phyloP scores from a whole-genome alignment of 2,113 vertebrate species.

The Cyphotilapia sp. region DNA sequence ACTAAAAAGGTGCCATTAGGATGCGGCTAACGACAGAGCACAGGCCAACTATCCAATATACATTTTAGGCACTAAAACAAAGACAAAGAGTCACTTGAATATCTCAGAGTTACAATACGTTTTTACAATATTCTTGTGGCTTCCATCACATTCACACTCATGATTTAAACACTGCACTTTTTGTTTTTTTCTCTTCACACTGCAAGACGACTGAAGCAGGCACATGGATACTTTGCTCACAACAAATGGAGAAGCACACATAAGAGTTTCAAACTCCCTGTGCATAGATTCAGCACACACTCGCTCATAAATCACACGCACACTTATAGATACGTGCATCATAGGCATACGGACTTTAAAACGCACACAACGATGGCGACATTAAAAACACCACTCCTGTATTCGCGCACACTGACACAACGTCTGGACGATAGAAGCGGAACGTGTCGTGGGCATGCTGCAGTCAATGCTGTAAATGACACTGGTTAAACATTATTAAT shows the following conservation, averaged over 20 bases:
- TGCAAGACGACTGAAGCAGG: slow-evolving; percentile 41
- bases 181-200: slow-evolving; percentile 4
- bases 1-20: slow-evolving; percentile 34
- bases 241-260: slow-evolving; percentile 20
- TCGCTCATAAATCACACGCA: neutral
- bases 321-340: neutral
- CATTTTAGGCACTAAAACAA: slow-evolving; percentile 57
- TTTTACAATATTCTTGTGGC: neutral
- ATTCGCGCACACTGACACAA: slow-evolving; percentile 9
- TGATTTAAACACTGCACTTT: slow-evolving; percentile 15
- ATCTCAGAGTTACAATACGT: slow-evolving; percentile 23
- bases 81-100: slow-evolving; percentile 28
- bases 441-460: slow-evolving; percentile 52
- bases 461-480: slow-evolving; percentile 29
- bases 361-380: slow-evolving; percentile 10
- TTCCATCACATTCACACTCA: slow-evolving; percentile 47
- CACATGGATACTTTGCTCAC: slow-evolving; percentile 46
- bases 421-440: slow-evolving; percentile 29
- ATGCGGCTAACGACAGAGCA: slow-evolving; percentile 16
- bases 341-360: neutral
- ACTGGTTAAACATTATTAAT: slow-evolving; percentile 40
- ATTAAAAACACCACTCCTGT: slow-evolving; percentile 24
- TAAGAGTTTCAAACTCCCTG: slow-evolving; percentile 3
- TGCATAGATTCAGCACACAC: slow-evolving; percentile 25
- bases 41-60: slow-evolving; percentile 17